A percentile compares a stretch with the other conserved stretches of the same genome.
Evolutionary conservation across 2,113 vertebrate species (phyloP).

Genomic region (Chamaea fasciata): DNA sequence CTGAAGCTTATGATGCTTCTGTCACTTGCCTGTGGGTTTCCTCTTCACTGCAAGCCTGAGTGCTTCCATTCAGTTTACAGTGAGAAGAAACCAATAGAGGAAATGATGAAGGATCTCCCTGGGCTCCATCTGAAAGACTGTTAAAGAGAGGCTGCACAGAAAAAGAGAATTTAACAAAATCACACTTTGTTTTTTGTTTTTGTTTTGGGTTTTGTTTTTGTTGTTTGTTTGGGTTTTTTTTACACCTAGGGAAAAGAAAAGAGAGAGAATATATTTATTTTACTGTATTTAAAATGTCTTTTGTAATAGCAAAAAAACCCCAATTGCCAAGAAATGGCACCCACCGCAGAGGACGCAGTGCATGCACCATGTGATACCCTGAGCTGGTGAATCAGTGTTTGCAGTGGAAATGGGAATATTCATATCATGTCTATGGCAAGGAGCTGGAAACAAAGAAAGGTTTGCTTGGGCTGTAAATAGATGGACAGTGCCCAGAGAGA

Average conservation of each 20-base stretch:
- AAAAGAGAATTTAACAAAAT: slow-evolving; percentile 12
- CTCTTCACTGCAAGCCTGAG: slow-evolving; percentile 33
- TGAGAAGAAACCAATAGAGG: slow-evolving; percentile 44
- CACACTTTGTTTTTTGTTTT: background rate
- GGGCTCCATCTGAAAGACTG: slow-evolving; percentile 17
- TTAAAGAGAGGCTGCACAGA: background rate
- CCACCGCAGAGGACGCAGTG: background rate
- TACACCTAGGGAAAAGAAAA: background rate
- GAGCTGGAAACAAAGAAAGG: background rate
- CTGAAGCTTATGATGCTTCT: slow-evolving; percentile 47
- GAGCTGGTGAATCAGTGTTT: background rate
- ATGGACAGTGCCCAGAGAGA: background rate
- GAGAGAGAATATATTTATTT: background rate
- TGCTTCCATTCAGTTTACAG: slow-evolving; percentile 53
- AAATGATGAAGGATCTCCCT: slow-evolving; percentile 48
- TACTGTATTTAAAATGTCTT: background rate
- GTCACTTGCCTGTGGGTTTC: slow-evolving; percentile 26
- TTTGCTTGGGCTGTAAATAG: background rate
- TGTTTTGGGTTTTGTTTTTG: background rate
- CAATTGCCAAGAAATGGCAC: background rate
- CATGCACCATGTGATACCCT: background rate
- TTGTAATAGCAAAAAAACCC: background rate
- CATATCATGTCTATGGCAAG: background rate
- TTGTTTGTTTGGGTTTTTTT: background rate
- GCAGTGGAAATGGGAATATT: background rate